phyloP scores from a whole-genome alignment of 64 coral and sea anemone genomes.

The Exaiptasia diaphana region DNA sequence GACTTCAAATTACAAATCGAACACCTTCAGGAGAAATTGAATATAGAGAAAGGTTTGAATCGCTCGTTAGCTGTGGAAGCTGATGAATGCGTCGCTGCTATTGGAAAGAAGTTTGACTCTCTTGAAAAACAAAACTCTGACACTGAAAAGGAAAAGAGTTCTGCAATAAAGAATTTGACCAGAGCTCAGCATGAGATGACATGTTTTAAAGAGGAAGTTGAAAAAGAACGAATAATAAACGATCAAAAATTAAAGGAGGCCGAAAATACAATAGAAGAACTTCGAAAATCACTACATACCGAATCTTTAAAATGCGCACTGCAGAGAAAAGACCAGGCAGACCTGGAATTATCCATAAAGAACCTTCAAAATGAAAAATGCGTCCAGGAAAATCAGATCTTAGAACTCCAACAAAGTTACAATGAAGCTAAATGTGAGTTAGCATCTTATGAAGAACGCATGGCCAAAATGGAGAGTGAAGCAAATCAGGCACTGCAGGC shows the following conservation, averaged over 20 bases:
- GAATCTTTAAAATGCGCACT: conserved; percentile 21
- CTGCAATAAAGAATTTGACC: not conserved
- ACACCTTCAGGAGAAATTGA: conserved; percentile 39
- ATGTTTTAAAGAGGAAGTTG: conserved; percentile 8
- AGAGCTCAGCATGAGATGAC: conserved; percentile 35
- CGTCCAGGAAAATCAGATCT: not conserved
- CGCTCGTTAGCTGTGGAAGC: conserved; percentile 32
- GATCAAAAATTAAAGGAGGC: conserved; percentile 20
- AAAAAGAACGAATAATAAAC: conserved; percentile 37
- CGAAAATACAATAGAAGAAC: conserved; percentile 36
- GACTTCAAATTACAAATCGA: conserved; percentile 20
- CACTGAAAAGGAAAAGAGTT: conserved; percentile 1
- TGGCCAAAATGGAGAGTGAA: not conserved
- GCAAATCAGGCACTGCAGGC: not conserved
- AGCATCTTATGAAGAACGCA: not conserved
- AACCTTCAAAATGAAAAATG: conserved; percentile 15
- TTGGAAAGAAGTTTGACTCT: conserved; percentile 6
- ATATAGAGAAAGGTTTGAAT: conserved; percentile 34
- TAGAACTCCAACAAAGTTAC: conserved; percentile 10
- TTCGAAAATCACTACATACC: conserved; percentile 20
- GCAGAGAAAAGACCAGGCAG: conserved; percentile 21
- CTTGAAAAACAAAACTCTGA: conserved; percentile 8
- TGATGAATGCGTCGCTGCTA: conserved; percentile 7
- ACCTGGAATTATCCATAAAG: not conserved
- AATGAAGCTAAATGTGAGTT: not conserved